Percentiles rank a stretch among this genome's conserved stretches.
Evolutionary conservation across 2,113 vertebrate genomes (phyloP).

Genomic region (Willisornis vidua): DNA sequence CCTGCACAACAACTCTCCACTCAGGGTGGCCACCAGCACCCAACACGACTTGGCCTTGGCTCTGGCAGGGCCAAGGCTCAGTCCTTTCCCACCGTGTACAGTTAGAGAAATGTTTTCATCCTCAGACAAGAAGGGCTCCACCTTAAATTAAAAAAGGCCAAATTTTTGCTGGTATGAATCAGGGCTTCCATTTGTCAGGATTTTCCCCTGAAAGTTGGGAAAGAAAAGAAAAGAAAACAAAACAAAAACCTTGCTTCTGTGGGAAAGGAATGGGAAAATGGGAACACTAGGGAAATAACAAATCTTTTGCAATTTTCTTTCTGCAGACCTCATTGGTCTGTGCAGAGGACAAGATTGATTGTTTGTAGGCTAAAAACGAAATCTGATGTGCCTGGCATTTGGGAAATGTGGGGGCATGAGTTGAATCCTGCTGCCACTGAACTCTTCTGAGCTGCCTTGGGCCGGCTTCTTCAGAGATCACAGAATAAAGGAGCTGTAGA

Average conservation of each 20-base stretch:
- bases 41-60: neutral
- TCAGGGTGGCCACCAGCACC: neutral
- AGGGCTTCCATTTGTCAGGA: conserved; percentile 62
- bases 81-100: neutral
- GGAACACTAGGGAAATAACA: conserved; percentile 58
- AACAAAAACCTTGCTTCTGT: conserved; percentile 54
- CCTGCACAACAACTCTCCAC: neutral
- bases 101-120: conserved; percentile 20
- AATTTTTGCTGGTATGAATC: conserved; percentile 65
- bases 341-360: neutral
- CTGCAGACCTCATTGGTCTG: neutral
- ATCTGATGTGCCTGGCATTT: neutral
- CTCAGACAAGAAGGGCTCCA: conserved; percentile 30
- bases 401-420: neutral
- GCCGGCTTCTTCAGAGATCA: neutral
- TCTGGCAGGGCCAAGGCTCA: neutral
- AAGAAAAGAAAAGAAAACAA: conserved; percentile 5
- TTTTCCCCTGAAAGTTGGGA: conserved; percentile 60
- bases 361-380: neutral
- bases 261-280: conserved; percentile 59
- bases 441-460: neutral
- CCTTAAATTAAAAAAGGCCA: conserved; percentile 53
- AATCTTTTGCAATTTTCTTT: conserved; percentile 55
- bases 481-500: neutral
- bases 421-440: neutral